A percentile compares a stretch with the other conserved stretches of the same genome.
Evolutionary conservation across 2,797 vertebrate genomes (phyloP).

Genomic region (Melanotaenia boesemani): DNA sequence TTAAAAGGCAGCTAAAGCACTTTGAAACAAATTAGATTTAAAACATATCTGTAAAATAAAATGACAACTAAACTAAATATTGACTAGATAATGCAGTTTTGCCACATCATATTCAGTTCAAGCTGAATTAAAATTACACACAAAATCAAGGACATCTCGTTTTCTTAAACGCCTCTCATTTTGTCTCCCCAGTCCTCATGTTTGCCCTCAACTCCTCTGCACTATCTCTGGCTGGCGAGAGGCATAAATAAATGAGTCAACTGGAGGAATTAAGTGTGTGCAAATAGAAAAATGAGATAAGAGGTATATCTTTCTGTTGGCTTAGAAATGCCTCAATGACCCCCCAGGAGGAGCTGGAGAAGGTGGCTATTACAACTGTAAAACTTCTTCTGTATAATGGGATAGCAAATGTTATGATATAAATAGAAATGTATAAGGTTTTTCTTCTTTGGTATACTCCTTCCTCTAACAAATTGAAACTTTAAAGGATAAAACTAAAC

Average conservation of each 20-base stretch:
- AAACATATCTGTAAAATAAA: not conserved
- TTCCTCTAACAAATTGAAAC: not conserved
- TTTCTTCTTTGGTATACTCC: not conserved
- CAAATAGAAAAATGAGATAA: conserved; percentile 2
- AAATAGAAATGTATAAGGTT: not conserved
- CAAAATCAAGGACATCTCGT: not conserved
- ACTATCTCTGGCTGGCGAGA: not conserved
- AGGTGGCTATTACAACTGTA: not conserved
- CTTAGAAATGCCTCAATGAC: not conserved
- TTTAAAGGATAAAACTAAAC: not conserved
- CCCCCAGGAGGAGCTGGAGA: not conserved
- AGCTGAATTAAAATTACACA: not conserved
- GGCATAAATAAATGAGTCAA: conserved; percentile 1
- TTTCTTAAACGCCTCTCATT: conserved; percentile 1
- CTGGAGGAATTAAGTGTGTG: conserved; percentile 2
- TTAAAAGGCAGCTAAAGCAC: not conserved
- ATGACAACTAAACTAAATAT: not conserved
- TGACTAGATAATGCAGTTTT: not conserved
- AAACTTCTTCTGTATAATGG: not conserved
- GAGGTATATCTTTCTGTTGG: not conserved
- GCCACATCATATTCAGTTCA: not conserved
- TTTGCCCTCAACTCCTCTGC: not conserved
- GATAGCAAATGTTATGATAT: not conserved
- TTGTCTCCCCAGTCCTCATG: not conserved
- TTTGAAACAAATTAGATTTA: too few species aligned